Conservation (phyloP, 2,888 invertebrate species). For the Rotaria magnacalcarata region DNA sequence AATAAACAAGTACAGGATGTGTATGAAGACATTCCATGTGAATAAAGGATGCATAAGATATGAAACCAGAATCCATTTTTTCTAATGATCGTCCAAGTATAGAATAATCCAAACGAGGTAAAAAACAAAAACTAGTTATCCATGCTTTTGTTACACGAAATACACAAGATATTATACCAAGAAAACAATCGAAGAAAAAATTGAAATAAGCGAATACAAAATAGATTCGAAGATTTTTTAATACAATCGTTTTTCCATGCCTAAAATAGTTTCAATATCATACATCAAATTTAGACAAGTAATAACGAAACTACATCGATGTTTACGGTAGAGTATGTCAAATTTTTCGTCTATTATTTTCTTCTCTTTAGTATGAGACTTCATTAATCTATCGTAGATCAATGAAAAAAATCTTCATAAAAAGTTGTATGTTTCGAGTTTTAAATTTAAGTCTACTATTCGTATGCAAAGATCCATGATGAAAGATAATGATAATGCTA, state of each 20-base stretch:
- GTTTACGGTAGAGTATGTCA: too few species aligned
- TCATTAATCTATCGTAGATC: too few species aligned
- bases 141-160: conserved; percentile 24
- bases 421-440: too few species aligned
- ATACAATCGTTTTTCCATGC: background rate
- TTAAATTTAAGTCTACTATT: too few species aligned
- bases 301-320: too few species aligned
- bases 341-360: too few species aligned
- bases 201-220: conserved; percentile 35
- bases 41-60: conserved; percentile 35
- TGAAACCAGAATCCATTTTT: conserved; percentile 32
- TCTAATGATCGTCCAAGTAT: conserved; percentile 33
- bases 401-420: too few species aligned
- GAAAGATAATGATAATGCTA: too few species aligned
- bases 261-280: background rate
- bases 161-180: conserved; percentile 21
- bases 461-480: too few species aligned
- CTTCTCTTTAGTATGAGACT: too few species aligned
- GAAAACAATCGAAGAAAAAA: conserved; percentile 42
- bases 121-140: conserved; percentile 2
- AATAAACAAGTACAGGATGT: conserved; percentile 40
- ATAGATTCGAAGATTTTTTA: conserved; percentile 37
- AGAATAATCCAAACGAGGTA: conserved; percentile 37
- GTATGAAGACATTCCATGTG: conserved; percentile 39
- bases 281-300: too few species aligned